Evolutionary conservation across 2,797 vertebrate genomes (phyloP), one percentile per base, ranked within the genome.

Genomic region (Loriculus beryllinus): DNA sequence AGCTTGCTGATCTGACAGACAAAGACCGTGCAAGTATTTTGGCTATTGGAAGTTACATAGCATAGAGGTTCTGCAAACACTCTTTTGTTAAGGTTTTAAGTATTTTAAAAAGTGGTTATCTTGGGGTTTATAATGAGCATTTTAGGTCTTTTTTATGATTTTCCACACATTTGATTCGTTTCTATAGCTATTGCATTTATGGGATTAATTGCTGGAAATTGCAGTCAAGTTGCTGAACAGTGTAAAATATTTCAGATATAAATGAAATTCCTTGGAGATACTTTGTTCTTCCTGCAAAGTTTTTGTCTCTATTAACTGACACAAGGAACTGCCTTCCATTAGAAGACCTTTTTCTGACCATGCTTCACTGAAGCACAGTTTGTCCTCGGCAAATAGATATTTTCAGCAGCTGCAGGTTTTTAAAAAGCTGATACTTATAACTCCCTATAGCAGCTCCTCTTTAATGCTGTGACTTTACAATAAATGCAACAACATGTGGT

Each of bases 381-480:
- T 93, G 64, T 80, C 47, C 62, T 64, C 57, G 37, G 57, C 77
- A 84, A 89, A 82, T 74, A 37, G 83, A 65, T 90, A 59, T 84
- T 86, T 92, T 90, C 49, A 72, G 91, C 68, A 96, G 82, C 89
- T 92, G 93, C 77, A 74, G 54, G 9, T 64, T 91, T 90, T 93
- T 35, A 26, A 5, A 56, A 67, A 93, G 70, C 64, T 77, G 88
- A 69, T 96, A 91, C 88, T 83, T 71, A 67, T 92, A 94, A 86
- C 62, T 88, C 48, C 40, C 28, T 65, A 3, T 77, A 91, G 25
- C 64, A 68, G 71, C 85, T 91, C 54, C 52, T 80, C 60, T 86
- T 64, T 81, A 79, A 76, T 90, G 68, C 56, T 82, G 54, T 82
- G 51, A 90, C 76, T 95, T 88, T 54, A 69, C 71, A 92, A 14